A percentile compares a stretch with the other conserved stretches of the same genome.
These are phyloP conservation scores for Craterocephalus amniculus DNA, from an alignment of 2,797 vertebrate species.

Conservation along the genomic window DNA sequence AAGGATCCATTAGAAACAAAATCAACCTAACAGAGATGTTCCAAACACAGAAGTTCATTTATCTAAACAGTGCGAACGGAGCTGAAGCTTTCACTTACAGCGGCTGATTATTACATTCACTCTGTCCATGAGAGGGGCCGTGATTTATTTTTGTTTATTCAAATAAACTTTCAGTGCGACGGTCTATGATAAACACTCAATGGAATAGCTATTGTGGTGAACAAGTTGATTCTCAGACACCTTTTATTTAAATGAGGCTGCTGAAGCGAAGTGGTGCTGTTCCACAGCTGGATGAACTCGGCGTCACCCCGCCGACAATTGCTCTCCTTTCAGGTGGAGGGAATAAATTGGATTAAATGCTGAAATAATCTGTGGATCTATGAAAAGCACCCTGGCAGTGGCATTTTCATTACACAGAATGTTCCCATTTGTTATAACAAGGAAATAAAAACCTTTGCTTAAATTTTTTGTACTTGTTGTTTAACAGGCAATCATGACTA, in stretches of 20 bases:
- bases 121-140: conserved; percentile 13
- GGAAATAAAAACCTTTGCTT: no score
- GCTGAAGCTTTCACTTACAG: conserved; percentile 53
- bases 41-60: conserved; percentile 5
- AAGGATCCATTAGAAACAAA: conserved; percentile 45
- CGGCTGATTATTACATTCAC: conserved; percentile 56
- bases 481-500: no score
- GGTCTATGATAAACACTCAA: conserved; percentile 64
- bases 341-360: conserved; percentile 32
- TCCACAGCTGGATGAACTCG: conserved; percentile 68
- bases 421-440: no score
- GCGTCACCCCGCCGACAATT: conserved; percentile 51
- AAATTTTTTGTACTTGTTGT: no score
- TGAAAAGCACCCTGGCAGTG: no score
- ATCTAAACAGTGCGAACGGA: conserved; percentile 7
- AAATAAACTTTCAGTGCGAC: conserved; percentile 65
- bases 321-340: conserved; percentile 26
- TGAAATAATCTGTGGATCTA: conserved; percentile 17
- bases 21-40: conserved; percentile 41
- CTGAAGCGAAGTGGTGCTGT: conserved; percentile 43
- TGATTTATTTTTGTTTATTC: conserved; percentile 69
- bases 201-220: conserved; percentile 70
- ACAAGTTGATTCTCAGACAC: conserved; percentile 55
- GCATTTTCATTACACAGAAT: no score
- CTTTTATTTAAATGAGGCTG: conserved; percentile 52